Conservation (phyloP, 2,888 invertebrate species). For the Uropetala carovei region DNA sequence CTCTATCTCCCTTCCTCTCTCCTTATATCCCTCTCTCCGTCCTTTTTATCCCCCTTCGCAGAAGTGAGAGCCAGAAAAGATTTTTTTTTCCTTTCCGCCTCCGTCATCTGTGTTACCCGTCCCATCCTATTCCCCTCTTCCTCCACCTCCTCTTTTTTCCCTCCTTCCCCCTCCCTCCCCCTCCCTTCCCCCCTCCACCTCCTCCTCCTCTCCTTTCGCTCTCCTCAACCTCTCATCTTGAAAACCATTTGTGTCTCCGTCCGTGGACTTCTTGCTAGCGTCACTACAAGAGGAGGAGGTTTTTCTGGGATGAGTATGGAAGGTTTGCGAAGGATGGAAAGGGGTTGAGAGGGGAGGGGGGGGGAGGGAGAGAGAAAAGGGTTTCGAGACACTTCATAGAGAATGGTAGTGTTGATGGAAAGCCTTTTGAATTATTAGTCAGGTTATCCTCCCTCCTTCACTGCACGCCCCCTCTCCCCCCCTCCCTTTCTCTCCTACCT, state of each 20-base stretch:
- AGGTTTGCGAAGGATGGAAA: not conserved
- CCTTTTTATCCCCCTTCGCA: not conserved
- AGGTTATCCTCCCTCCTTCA: not conserved
- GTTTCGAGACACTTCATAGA: not conserved
- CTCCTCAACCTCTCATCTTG: conserved; percentile 10
- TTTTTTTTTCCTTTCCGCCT: not conserved
- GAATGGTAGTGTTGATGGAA: conserved; percentile 59
- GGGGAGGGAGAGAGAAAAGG: not conserved
- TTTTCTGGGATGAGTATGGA: not conserved
- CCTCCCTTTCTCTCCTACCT: not conserved
- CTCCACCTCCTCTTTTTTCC: not conserved
- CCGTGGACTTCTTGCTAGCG: conserved; percentile 55
- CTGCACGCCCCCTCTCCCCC: not conserved
- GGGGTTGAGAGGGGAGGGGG: not conserved
- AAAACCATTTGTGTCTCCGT: conserved; percentile 47
- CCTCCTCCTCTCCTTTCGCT: not conserved
- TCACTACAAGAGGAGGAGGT: conserved; percentile 1
- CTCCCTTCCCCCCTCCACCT: not conserved
- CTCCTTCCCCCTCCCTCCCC: too few relatives aligned
- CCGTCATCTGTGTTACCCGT: not conserved
- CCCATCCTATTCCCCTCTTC: not conserved
- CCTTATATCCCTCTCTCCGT: not conserved
- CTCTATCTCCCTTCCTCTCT: not conserved
- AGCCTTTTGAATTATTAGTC: conserved; percentile 62
- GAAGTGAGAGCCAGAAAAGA: not conserved